Evolutionary conservation across 2,888 invertebrate species (phyloP).

Genomic region (Netelia virgata): DNA sequence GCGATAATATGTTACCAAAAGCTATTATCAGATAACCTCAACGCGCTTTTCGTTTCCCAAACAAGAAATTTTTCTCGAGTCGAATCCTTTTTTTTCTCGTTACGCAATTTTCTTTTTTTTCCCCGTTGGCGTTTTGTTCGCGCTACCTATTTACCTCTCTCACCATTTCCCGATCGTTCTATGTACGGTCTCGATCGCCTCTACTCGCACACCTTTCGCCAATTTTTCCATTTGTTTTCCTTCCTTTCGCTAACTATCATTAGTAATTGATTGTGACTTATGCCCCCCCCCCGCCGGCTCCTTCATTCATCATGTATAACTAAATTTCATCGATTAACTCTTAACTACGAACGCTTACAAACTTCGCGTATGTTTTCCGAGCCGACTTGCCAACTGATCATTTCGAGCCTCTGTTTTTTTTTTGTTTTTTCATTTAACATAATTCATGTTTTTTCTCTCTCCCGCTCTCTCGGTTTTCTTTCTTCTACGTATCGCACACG

Average conservation of each 20-base stretch:
- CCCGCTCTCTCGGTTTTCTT: not conserved
- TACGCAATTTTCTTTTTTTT: constrained; percentile 35
- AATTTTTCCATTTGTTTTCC: constrained; percentile 28
- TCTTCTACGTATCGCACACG: constrained; percentile 28
- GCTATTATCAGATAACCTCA: constrained; percentile 79
- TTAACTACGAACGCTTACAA: constrained; percentile 42
- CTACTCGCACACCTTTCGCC: constrained; percentile 10
- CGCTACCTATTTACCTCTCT: constrained; percentile 49
- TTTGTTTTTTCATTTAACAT: constrained; percentile 35
- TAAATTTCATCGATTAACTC: constrained; percentile 52
- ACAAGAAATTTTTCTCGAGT: constrained; percentile 64
- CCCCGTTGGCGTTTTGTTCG: constrained; percentile 5
- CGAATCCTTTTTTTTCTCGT: constrained; percentile 50
- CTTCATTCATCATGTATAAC: constrained; percentile 41
- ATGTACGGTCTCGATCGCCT: constrained; percentile 47
- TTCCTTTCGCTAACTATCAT: constrained; percentile 72
- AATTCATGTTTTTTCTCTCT: not conserved
- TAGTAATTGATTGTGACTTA: constrained; percentile 82
- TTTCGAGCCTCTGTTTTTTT: constrained; percentile 1
- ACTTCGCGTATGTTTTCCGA: not conserved
- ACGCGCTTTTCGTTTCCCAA: constrained; percentile 75
- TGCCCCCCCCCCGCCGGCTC: constrained; percentile 57
- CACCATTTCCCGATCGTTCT: constrained; percentile 61
- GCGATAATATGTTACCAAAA: constrained; percentile 82
- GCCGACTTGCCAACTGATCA: constrained; percentile 44